A percentile compares a stretch with the other conserved stretches of the same genome.
Conservation (phyloP, 1,140 invertebrate species). For the Potamilus streckersoni region DNA sequence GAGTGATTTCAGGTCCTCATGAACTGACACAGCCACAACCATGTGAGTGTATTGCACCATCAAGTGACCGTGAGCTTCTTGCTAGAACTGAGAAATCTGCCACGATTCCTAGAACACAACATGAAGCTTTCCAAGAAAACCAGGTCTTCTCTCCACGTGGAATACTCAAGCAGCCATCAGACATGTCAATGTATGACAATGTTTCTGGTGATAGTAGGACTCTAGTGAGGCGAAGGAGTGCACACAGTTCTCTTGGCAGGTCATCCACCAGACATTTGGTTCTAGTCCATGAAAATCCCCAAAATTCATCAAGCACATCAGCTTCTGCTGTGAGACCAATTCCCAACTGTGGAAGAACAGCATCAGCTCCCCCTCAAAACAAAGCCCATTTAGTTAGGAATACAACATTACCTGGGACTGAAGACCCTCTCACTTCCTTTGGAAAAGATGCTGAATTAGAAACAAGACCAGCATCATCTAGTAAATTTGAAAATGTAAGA, state of each 20-base stretch:
- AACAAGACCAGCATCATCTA: constrained; percentile 1
- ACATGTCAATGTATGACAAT: constrained; percentile 80
- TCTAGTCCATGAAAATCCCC: no score
- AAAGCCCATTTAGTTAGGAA: no score
- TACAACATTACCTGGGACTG: no score
- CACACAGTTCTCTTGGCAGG: no score
- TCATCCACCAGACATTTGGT: no score
- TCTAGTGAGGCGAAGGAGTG: no score
- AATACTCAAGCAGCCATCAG: constrained; percentile 73
- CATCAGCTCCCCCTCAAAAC: no score
- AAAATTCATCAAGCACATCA: no score
- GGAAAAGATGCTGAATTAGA: constrained; percentile 3
- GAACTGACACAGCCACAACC: constrained; percentile 35
- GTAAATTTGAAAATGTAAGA: constrained; percentile 38
- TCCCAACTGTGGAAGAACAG: no score
- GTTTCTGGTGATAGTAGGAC: constrained; percentile 64
- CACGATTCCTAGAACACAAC: constrained; percentile 57
- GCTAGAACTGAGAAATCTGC: constrained; percentile 45
- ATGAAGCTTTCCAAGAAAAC: constrained; percentile 32
- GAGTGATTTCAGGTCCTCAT: constrained; percentile 86
- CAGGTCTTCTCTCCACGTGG: constrained; percentile 41
- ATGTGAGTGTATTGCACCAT: constrained; percentile 30
- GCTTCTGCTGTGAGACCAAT: no score
- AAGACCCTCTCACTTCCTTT: constrained; percentile 5
- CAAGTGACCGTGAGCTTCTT: constrained; percentile 23